These are phyloP conservation scores for Spilosoma lubricipeda DNA, from an alignment of 2,888 invertebrate genomes.

Conservation along the genomic window DNA sequence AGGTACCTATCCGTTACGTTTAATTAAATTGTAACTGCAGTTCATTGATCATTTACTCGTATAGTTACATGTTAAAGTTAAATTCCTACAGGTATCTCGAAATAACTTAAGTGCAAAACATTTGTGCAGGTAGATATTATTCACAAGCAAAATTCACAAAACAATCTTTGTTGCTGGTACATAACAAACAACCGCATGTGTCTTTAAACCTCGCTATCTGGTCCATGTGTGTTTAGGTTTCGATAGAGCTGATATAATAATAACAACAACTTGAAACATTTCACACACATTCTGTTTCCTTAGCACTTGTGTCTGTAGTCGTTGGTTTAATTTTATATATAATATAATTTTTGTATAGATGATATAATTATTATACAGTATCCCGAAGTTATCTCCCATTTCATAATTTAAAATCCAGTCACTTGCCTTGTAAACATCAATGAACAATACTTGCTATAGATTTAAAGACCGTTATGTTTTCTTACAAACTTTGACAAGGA, in stretches of 20 bases:
- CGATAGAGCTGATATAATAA: conserved; percentile 10
- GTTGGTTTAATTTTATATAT: not conserved
- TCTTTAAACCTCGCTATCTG: conserved; percentile 27
- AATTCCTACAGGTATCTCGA: no score
- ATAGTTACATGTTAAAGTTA: not conserved
- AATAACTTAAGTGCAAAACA: no score
- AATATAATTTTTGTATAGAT: not conserved
- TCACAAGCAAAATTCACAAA: conserved; percentile 10
- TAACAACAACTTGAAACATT: not conserved
- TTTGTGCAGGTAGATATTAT: not conserved
- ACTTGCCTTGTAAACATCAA: no score
- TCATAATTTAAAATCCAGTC: no score
- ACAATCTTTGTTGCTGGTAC: conserved; percentile 1
- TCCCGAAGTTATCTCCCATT: not conserved
- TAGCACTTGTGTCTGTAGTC: not conserved
- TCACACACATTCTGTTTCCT: not conserved
- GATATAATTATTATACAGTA: not conserved
- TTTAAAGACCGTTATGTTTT: no score
- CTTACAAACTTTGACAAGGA: no score
- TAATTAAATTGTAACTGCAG: no score
- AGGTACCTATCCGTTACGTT: no score
- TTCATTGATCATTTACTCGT: not conserved
- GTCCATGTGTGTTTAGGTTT: conserved; percentile 48
- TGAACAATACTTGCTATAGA: no score
- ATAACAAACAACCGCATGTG: conserved; percentile 19